Evolutionary conservation across 2,113 vertebrate species (phyloP).

Genomic region (Trichechus manatus): DNA sequence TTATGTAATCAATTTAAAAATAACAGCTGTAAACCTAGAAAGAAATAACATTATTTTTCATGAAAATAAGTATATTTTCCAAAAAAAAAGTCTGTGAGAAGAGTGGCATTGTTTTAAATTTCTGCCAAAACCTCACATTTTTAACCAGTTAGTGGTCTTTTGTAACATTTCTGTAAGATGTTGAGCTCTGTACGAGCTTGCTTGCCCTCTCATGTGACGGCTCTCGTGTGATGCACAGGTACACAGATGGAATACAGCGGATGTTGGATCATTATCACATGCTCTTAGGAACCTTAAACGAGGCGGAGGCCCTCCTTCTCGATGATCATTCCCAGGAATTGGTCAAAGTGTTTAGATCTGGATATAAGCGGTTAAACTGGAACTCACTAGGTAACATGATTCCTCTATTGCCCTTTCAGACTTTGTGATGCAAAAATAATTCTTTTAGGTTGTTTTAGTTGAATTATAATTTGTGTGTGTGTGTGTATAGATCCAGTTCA

Average conservation of each 20-base stretch:
- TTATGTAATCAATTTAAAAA: not conserved
- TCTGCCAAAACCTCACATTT: not conserved
- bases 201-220: fast-evolving
- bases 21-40: not conserved
- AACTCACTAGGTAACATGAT: slow-evolving; percentile 90
- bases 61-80: not conserved
- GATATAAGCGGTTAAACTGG: slow-evolving; percentile 93
- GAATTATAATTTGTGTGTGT: not conserved
- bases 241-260: slow-evolving; percentile 86
- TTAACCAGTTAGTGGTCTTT: not conserved
- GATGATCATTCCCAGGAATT: slow-evolving; percentile 88
- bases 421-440: not conserved
- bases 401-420: not conserved
- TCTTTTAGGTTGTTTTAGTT: not conserved
- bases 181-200: no score
- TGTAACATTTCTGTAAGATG: fast-evolving
- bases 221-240: slow-evolving; percentile 79
- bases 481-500: fast-evolving
- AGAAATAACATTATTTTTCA: not conserved
- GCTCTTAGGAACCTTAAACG: slow-evolving; percentile 88
- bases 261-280: slow-evolving; percentile 89
- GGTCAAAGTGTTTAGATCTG: slow-evolving; percentile 86
- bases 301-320: slow-evolving; percentile 90
- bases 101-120: not conserved
- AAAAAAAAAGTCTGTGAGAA: not conserved